These are phyloP conservation scores for Sialia sialis DNA, from an alignment of 2,113 vertebrate genomes.

Conservation along the genomic window DNA sequence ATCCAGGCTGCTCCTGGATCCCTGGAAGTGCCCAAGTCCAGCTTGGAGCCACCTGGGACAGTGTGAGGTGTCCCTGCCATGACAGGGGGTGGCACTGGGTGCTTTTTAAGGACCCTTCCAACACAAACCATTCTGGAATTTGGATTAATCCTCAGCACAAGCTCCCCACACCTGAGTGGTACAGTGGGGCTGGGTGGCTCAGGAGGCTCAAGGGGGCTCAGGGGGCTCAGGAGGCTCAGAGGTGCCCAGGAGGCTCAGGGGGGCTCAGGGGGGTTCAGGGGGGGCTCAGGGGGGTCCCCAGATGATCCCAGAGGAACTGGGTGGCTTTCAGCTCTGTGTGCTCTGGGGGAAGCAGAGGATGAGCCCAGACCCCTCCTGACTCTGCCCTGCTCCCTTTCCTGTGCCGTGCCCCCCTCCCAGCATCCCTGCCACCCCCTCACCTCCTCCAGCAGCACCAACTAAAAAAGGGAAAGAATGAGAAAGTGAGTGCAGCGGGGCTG, in stretches of 20 bases:
- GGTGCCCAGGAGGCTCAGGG: background rate
- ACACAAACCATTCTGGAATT: background rate
- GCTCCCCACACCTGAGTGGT: background rate
- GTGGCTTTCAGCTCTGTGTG: background rate
- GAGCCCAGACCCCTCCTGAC: background rate
- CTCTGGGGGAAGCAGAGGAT: background rate
- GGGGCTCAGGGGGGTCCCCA: background rate
- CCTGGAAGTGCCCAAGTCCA: background rate
- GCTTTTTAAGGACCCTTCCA: background rate
- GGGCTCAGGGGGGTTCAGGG: background rate
- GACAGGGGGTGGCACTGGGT: background rate
- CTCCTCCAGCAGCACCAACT: constrained; percentile 43
- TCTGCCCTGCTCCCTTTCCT: background rate
- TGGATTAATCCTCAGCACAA: background rate
- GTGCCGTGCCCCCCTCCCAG: background rate
- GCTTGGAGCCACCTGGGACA: no score
- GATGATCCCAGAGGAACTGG: background rate
- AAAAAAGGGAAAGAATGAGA: constrained; percentile 68
- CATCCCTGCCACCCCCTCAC: constrained; percentile 1
- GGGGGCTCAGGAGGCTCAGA: no score
- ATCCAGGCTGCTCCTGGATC: background rate
- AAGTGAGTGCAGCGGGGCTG: constrained; percentile 80
- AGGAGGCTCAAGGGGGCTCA: background rate
- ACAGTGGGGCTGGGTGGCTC: background rate
- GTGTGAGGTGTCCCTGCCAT: background rate